Base-by-base conservation (phyloP, 2,888 invertebrate species). In the Isotomurus palustris region DNA sequence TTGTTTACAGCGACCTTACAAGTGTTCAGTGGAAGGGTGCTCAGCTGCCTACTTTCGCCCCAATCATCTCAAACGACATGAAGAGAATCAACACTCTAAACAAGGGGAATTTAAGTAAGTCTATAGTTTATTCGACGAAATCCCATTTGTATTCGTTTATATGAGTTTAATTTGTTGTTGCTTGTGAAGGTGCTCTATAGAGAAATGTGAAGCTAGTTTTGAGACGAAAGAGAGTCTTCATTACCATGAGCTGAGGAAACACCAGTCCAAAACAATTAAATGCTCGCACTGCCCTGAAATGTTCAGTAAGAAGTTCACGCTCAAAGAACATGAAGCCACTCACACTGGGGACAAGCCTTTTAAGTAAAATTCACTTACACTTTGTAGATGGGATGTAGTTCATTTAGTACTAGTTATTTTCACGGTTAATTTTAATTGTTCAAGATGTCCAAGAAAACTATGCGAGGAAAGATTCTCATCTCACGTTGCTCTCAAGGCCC, bases 21-120 rank as follows among this genome's bases (percentile, higher is more conserved):
- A 52, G 28, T 68, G 68, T 55, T 52, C 51, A 12, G 51, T 47
- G 52, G 61, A 57, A 49, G 64, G 62, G 10, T 68, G 68, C 36
- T 36, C 36, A 1, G 56, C 63, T 1, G 29, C 66, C 0, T 68
- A 68, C 32, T 58, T 45, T 27, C 51, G 59, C 22, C 53, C 51
- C 8, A 58, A 60, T 28, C 68, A 68, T 60, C 50, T 68, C 27
- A 56, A 66, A 28, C 48, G 68, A 6, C 68, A 68, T 43, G 51
- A 59, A 28, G 53, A n/a, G n/a, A n/a, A n/a, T n/a, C n/a, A n/a
- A n/a, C n/a, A n/a, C n/a, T n/a, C n/a, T n/a, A n/a, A n/a, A n/a
- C n/a, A 27, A 14, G 50, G 50, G 25, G 50, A 24, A 25, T 50
- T 6, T 27, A 50, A 50, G 50, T 50, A 29, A 49, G 21, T 22